Evolutionary conservation across 2,888 invertebrate genomes (phyloP).

Genomic region (Trisateles emortualis): DNA sequence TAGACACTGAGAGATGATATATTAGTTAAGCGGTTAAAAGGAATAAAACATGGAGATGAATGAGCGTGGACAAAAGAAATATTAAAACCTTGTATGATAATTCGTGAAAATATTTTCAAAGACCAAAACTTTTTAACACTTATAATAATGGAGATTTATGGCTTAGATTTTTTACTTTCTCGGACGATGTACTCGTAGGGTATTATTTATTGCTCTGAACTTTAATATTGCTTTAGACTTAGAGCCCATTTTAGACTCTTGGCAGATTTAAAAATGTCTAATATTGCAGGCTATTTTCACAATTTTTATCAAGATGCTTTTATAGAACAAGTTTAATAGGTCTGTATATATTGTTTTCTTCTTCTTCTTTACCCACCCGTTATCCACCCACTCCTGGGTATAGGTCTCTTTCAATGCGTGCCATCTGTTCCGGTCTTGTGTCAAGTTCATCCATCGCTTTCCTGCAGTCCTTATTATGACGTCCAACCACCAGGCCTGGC

Average conservation of each 20-base stretch:
- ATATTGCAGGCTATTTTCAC: neutral
- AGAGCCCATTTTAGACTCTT: neutral
- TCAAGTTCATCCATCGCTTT: too few relatives aligned
- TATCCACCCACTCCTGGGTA: too few relatives aligned
- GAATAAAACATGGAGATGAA: neutral
- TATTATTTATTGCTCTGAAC: constrained; percentile 2
- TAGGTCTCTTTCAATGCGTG: too few relatives aligned
- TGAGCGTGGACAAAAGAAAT: neutral
- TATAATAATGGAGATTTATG: constrained; percentile 4
- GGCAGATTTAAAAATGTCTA: neutral
- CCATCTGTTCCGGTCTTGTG: too few relatives aligned
- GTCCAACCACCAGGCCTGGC: too few relatives aligned
- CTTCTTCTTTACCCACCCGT: too few relatives aligned
- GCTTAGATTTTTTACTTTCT: neutral
- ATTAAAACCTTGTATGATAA: neutral
- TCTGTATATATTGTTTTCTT: too few relatives aligned
- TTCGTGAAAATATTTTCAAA: constrained; percentile 5
- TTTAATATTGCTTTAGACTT: constrained; percentile 1
- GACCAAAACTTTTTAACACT: constrained; percentile 7
- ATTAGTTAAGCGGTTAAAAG: constrained; percentile 15
- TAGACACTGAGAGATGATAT: constrained; percentile 25
- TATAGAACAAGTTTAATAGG: too few relatives aligned
- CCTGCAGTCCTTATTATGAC: too few relatives aligned
- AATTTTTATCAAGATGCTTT: too few relatives aligned
- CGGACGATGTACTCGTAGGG: neutral